Conservation (phyloP, 2,888 invertebrate genomes). For the Axea sp. region DNA sequence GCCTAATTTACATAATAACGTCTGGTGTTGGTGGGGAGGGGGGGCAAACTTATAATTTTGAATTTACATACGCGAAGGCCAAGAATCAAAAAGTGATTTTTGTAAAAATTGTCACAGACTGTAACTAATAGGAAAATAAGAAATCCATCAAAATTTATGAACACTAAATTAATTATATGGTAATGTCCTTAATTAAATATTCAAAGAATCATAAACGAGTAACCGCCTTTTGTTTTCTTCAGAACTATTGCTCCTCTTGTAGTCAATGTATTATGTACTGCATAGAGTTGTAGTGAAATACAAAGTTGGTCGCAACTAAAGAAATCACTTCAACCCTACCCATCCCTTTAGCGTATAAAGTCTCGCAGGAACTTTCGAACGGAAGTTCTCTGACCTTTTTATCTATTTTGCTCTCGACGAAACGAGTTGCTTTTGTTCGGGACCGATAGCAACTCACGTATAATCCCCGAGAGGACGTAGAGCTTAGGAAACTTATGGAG, state of each 20-base stretch:
- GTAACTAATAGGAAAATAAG: no score
- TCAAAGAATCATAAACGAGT: background rate
- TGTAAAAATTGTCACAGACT: no score
- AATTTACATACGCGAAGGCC: no score
- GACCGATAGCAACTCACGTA: conserved; percentile 67
- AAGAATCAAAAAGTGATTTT: no score
- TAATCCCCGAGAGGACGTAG: conserved; percentile 65
- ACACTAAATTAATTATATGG: no score
- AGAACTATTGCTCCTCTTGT: conserved; percentile 29
- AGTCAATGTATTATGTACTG: conserved; percentile 42
- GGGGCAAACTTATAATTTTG: no score
- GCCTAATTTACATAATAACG: no score
- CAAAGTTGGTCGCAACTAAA: conserved; percentile 65
- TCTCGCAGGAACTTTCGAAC: conserved; percentile 70
- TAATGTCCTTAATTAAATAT: no score
- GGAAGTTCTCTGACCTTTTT: conserved; percentile 66
- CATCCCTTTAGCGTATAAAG: conserved; percentile 67
- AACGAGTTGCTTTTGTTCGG: conserved; percentile 69
- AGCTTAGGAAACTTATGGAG: conserved; percentile 64
- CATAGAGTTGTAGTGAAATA: conserved; percentile 57
- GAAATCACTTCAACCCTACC: conserved; percentile 69
- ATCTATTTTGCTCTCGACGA: conserved; percentile 69
- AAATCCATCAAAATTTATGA: no score
- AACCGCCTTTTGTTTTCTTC: conserved; percentile 3
- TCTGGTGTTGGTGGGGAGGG: no score